Conservation (phyloP, 2,797 vertebrate genomes). For the Oryzias sinensis region DNA sequence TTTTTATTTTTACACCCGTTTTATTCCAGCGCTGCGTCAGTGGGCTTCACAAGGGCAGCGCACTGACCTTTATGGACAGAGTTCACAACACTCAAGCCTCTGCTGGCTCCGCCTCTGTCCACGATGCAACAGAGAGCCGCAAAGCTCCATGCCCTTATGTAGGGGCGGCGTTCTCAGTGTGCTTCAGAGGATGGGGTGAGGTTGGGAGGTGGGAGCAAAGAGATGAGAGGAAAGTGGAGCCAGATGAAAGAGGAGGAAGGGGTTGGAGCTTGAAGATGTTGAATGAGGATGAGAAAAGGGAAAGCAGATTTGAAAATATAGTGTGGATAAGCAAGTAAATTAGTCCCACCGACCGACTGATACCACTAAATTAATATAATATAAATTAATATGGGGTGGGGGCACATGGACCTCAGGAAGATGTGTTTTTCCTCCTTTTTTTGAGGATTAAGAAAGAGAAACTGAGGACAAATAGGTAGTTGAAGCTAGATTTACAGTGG, state of each 20-base stretch:
- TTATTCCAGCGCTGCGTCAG: constrained; percentile 25
- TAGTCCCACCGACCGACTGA: too few species aligned
- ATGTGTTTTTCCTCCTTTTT: too few species aligned
- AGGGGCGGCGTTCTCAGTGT: constrained; percentile 62
- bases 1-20: constrained; percentile 49
- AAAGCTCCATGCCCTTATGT: constrained; percentile 36
- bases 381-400: too few species aligned
- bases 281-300: not conserved
- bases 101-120: constrained; percentile 36
- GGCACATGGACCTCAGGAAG: too few species aligned
- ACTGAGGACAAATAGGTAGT: too few species aligned
- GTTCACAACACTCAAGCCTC: constrained; percentile 39
- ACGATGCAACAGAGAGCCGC: constrained; percentile 16
- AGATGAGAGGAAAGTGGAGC: constrained; percentile 11
- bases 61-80: constrained; percentile 56
- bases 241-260: constrained; percentile 10
- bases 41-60: constrained; percentile 50
- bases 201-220: not conserved
- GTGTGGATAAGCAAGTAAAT: not conserved
- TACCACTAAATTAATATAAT: too few species aligned
- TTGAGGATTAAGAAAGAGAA: too few species aligned
- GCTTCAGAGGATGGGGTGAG: constrained; percentile 30
- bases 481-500: too few species aligned
- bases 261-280: not conserved
- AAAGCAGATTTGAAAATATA: not conserved